Conservation (phyloP, 2,888 invertebrate species). For the Ectemnius cavifrons region DNA sequence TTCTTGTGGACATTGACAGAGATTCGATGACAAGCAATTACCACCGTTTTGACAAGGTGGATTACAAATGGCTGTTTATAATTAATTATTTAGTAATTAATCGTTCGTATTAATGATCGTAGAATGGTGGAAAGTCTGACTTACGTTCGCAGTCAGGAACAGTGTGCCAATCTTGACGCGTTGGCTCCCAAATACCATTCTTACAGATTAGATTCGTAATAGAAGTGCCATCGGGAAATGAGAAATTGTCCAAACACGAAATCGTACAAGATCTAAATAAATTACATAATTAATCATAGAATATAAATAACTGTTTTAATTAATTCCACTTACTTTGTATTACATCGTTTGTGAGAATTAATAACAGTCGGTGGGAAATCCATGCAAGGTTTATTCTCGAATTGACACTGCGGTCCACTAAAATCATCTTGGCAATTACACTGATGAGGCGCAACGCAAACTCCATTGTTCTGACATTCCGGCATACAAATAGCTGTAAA, state of each 20-base stretch:
- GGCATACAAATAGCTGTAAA: slow-evolving; percentile 86
- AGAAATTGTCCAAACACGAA: slow-evolving; percentile 82
- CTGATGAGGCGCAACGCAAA: slow-evolving; percentile 86
- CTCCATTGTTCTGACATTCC: slow-evolving; percentile 89
- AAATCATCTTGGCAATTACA: slow-evolving; percentile 88
- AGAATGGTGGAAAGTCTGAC: slow-evolving; percentile 56
- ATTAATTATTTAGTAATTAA: background rate
- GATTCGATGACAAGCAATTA: slow-evolving; percentile 86
- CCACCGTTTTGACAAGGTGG: slow-evolving; percentile 91
- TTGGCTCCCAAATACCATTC: slow-evolving; percentile 85
- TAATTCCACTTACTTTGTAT: slow-evolving; percentile 81
- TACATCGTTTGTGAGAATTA: slow-evolving; percentile 83
- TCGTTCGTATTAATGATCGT: background rate
- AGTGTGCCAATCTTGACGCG: slow-evolving; percentile 81
- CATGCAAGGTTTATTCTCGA: slow-evolving; percentile 85
- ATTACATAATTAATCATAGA: background rate
- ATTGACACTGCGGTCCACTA: slow-evolving; percentile 87
- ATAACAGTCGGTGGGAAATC: slow-evolving; percentile 83
- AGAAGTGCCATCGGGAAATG: slow-evolving; percentile 85
- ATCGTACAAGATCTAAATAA: slow-evolving; percentile 83
- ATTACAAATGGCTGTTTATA: slow-evolving; percentile 81
- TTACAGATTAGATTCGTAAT: slow-evolving; percentile 85
- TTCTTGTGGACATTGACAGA: slow-evolving; percentile 87
- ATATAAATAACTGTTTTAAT: background rate
- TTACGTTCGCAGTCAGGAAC: slow-evolving; percentile 87